These are phyloP conservation scores for Panthera tigris DNA, from an alignment of 2,113 vertebrate genomes.

Conservation along the genomic window DNA sequence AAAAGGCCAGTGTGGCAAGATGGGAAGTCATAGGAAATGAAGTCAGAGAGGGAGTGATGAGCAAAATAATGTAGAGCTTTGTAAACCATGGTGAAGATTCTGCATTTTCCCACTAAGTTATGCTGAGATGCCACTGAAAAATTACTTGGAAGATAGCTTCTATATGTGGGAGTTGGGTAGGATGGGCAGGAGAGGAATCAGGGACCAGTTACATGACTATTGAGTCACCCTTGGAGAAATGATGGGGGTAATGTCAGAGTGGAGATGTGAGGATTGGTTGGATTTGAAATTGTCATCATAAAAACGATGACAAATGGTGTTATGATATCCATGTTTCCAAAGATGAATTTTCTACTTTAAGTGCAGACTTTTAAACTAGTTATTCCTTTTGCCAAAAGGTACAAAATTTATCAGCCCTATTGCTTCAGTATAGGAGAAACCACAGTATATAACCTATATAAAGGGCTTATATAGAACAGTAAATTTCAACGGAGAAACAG, in stretches of 20 bases:
- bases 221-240: not conserved
- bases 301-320: not conserved
- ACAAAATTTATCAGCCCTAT: not conserved
- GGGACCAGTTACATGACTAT: not conserved
- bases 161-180: not conserved
- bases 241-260: not conserved
- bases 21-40: not conserved
- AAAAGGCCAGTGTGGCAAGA: not conserved
- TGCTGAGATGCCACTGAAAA: not conserved
- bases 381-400: not conserved
- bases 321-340: not conserved
- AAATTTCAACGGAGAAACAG: not conserved
- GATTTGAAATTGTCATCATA: not conserved
- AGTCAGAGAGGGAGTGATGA: not conserved
- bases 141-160: not conserved
- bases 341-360: slow-evolving; percentile 3
- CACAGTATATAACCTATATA: not conserved
- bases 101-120: not conserved
- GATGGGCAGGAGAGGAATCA: not conserved
- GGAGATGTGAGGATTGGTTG: not conserved
- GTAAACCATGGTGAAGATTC: not conserved
- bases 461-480: not conserved
- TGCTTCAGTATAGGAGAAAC: not conserved
- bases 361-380: not conserved
- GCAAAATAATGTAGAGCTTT: not conserved